A percentile compares a stretch with the other conserved stretches of the same genome.
phyloP scores from a whole-genome alignment of 1,140 invertebrate species.

The Caenorhabditis brenneri region DNA sequence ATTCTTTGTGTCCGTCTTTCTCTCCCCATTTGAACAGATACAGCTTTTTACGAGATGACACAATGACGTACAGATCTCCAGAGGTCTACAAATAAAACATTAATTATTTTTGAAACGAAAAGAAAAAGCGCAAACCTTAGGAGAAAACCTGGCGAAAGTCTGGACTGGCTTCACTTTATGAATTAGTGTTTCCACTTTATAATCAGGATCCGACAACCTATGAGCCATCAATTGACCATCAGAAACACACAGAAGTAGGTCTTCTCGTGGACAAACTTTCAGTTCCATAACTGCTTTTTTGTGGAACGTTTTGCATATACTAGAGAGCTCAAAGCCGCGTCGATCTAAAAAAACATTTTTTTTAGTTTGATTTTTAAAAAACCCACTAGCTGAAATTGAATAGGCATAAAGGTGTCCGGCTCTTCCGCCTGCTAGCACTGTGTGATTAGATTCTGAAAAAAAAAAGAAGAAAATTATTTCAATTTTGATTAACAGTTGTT shows the following conservation, averaged over 20 bases:
- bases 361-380: background rate
- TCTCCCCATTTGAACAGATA: slow-evolving; percentile 41
- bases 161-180: slow-evolving; percentile 18
- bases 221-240: slow-evolving; percentile 47
- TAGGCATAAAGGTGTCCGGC: slow-evolving; percentile 40
- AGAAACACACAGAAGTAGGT: slow-evolving; percentile 36
- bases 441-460: slow-evolving; percentile 47
- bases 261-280: slow-evolving; percentile 23
- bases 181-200: slow-evolving; percentile 30
- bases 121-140: background rate
- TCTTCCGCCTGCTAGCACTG: slow-evolving; percentile 29
- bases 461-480: background rate
- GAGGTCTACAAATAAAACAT: slow-evolving; percentile 15
- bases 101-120: background rate
- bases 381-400: background rate
- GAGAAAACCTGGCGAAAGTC: slow-evolving; percentile 12
- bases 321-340: background rate
- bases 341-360: slow-evolving; percentile 2
- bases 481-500: background rate
- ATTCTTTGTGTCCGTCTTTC: slow-evolving; percentile 41
- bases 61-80: slow-evolving; percentile 37
- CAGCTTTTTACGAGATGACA: slow-evolving; percentile 18
- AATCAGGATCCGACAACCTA: slow-evolving; percentile 2
- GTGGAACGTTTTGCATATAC: slow-evolving; percentile 1
- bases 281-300: slow-evolving; percentile 25